phyloP scores from a whole-genome alignment of 1,140 invertebrate species.

The Drosophila ficusphila region DNA sequence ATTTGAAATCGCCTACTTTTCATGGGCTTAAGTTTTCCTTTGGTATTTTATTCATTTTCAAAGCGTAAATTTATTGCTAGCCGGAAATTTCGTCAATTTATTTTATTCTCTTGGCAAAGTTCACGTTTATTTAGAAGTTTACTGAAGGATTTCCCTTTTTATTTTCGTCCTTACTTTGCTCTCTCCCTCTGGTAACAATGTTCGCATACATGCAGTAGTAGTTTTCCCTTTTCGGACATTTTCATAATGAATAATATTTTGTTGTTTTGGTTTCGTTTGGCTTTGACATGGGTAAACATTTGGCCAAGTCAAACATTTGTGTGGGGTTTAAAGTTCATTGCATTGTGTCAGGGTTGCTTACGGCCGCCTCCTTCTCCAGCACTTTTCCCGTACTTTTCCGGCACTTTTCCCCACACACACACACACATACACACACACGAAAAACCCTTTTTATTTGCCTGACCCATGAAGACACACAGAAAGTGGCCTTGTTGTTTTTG shows the following conservation, averaged over 20 bases:
- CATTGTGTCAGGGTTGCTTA: slow-evolving; percentile 45
- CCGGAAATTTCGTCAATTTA: neutral
- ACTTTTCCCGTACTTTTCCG: slow-evolving; percentile 4
- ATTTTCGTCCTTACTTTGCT: neutral
- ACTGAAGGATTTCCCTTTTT: neutral
- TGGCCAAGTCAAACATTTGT: slow-evolving; percentile 44
- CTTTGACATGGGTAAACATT: slow-evolving; percentile 70
- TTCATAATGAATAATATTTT: slow-evolving; percentile 45
- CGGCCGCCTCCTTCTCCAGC: neutral
- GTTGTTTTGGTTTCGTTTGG: slow-evolving; percentile 27
- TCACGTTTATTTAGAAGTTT: neutral
- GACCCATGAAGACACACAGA: slow-evolving; percentile 53
- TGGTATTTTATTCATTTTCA: neutral
- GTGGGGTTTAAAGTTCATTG: slow-evolving; percentile 66
- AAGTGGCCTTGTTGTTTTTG: slow-evolving; percentile 59
- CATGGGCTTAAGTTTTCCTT: neutral
- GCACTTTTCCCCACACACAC: neutral
- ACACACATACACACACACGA: neutral
- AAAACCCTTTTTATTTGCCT: slow-evolving; percentile 23
- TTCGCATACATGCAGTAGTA: slow-evolving; percentile 7
- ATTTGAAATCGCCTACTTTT: no score
- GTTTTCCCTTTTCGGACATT: slow-evolving; percentile 8
- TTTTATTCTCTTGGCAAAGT: neutral
- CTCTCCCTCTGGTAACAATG: neutral
- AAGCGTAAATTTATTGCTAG: neutral